Evolutionary conservation across 1,140 invertebrate species (phyloP), one percentile per base, ranked within the genome.

Genomic region (Battus philenor): DNA sequence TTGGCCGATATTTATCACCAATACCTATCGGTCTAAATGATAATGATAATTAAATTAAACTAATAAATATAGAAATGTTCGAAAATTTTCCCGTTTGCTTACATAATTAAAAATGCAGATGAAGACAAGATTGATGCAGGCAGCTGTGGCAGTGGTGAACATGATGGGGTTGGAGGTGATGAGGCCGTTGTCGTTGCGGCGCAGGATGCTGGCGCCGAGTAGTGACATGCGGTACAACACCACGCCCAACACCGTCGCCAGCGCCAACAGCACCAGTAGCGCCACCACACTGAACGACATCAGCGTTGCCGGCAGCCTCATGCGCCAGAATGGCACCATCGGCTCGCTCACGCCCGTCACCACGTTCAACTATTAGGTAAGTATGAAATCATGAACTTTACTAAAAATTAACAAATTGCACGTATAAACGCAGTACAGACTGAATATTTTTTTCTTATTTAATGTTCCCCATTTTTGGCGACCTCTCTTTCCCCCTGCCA

Each of bases 221-320:
- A 96, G 87, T 1, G 95, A 94, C 90, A 98, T 96, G 29, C 97
- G 89, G 80, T 98, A 98, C 0, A 98, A 83, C 55, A 98, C 95
- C 13, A 98, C 95, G 7, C 92, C 96, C 47, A 98, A 86, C 6
- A 98, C 95, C 0, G 95, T 91, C 5, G 92, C 94, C 34, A 98
- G 83, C 0, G 96, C 96, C 61, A 98, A 75, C 11, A 86, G 75
- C 68, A 95, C 93, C 51, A 97, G 79, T 9, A 97, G 77, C 20
- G 96, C 62, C 17, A 97, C 93, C 50, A 95, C 88, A 0, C 94
- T 96, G 68, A 95, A 92, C 65, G 94, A 95, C 50, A 97, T 90
- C 27, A 96, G 88, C 0, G 93, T 92, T 12, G 93, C 93, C 0
- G 95, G 95, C 4, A 97, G 81, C 59, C 91, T 90, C 87, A 95